Conservation (phyloP, 2,113 vertebrate genomes). For the Petroica traversi region DNA sequence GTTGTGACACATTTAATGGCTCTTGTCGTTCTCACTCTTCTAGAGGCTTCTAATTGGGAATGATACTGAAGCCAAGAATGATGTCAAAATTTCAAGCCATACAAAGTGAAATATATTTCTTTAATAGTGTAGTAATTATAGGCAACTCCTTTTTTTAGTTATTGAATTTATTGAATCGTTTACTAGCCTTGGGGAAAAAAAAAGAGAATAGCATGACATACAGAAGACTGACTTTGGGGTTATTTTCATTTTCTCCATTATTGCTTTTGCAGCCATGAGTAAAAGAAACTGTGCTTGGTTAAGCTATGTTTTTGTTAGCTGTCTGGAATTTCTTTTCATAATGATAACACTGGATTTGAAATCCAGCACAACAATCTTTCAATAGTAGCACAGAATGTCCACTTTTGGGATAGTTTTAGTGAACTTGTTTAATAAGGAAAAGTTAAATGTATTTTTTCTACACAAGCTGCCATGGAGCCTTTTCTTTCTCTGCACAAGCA, state of each 20-base stretch:
- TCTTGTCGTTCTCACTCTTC: conserved; percentile 49
- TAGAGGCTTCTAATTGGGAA: conserved; percentile 62
- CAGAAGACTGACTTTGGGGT: not conserved
- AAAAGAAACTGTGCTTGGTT: not conserved
- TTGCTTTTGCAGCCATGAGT: not conserved
- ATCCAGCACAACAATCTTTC: not conserved
- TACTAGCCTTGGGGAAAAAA: not conserved
- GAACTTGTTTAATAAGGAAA: not conserved
- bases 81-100: conserved; percentile 63
- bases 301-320: not conserved
- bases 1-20: conserved; percentile 62
- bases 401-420: not conserved
- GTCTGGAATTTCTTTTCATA: not conserved
- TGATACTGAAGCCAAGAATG: conserved; percentile 57
- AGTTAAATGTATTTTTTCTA: not conserved
- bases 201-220: not conserved
- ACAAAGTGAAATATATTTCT: conserved; percentile 45
- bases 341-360: not conserved
- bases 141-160: not conserved
- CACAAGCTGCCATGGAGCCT: not conserved
- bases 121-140: conserved; percentile 27
- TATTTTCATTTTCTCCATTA: not conserved
- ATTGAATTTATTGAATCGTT: not conserved
- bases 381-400: not conserved
- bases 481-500: not conserved